Evolutionary conservation across 2,113 vertebrate genomes (phyloP).

Genomic region (Crocuta crocuta): DNA sequence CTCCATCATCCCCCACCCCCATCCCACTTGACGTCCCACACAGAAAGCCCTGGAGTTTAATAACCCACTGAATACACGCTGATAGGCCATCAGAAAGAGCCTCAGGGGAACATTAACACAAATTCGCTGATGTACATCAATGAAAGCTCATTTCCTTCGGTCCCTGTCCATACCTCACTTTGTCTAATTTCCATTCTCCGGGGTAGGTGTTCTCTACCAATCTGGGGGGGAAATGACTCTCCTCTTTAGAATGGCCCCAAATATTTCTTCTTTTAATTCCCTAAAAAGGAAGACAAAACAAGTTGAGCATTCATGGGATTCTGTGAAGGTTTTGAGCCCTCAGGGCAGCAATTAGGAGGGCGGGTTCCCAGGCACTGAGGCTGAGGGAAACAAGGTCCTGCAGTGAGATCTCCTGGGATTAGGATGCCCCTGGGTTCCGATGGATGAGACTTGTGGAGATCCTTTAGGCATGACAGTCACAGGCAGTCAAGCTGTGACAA

Average conservation of each 20-base stretch:
- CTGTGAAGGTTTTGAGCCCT: neutral
- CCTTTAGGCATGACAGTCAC: neutral
- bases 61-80: too few relatives aligned
- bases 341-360: fast-evolving
- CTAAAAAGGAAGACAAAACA: neutral
- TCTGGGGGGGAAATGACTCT: neutral
- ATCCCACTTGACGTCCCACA: neutral
- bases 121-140: neutral
- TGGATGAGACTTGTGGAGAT: fast-evolving
- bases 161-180: neutral
- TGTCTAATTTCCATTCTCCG: neutral
- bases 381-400: fast-evolving
- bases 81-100: neutral
- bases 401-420: neutral
- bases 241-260: neutral
- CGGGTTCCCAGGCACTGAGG: neutral
- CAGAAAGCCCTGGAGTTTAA: neutral
- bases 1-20: neutral
- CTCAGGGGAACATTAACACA: neutral
- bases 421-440: too few relatives aligned
- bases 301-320: neutral
- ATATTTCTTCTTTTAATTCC: neutral
- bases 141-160: neutral
- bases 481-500: neutral
- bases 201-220: neutral